phyloP scores from a whole-genome alignment of 2,888 invertebrate species.

The Noctua fimbriata region DNA sequence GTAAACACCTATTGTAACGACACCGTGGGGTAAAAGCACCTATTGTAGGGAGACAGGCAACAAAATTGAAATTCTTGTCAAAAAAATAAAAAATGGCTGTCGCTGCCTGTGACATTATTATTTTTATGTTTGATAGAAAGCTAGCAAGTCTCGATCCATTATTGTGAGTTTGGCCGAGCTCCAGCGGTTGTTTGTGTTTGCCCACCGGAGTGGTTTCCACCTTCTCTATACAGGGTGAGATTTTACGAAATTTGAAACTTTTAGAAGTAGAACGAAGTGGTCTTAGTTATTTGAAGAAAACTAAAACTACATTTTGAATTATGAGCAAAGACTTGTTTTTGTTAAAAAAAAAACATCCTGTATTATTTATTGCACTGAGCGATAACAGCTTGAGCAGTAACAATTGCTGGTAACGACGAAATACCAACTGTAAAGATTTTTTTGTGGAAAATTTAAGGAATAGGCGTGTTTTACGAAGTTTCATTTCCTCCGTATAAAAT shows the following conservation, averaged over 20 bases:
- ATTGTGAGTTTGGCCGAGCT: constrained; percentile 71
- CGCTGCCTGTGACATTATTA: constrained; percentile 13
- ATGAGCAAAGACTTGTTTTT: background rate
- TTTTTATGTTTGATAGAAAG: constrained; percentile 43
- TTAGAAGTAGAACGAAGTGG: background rate
- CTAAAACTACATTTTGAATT: background rate
- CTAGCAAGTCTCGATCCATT: constrained; percentile 64
- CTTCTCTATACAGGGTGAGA: constrained; percentile 38
- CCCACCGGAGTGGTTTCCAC: constrained; percentile 67
- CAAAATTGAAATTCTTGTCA: background rate
- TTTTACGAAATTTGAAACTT: constrained; percentile 23
- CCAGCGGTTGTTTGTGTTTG: constrained; percentile 76
- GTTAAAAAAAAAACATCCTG: background rate
- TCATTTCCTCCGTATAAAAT: background rate
- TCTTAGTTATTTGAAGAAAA: background rate
- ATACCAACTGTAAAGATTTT: background rate
- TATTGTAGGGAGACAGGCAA: background rate
- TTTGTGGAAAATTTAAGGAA: background rate
- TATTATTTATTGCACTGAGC: background rate
- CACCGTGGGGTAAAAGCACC: background rate
- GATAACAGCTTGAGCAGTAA: background rate
- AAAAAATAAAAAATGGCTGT: constrained; percentile 7
- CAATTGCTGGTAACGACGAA: background rate
- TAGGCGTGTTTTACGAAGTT: background rate
- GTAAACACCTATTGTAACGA: background rate